Evolutionary conservation across 1,140 invertebrate species (phyloP).

Genomic region (Homarus americanus): DNA sequence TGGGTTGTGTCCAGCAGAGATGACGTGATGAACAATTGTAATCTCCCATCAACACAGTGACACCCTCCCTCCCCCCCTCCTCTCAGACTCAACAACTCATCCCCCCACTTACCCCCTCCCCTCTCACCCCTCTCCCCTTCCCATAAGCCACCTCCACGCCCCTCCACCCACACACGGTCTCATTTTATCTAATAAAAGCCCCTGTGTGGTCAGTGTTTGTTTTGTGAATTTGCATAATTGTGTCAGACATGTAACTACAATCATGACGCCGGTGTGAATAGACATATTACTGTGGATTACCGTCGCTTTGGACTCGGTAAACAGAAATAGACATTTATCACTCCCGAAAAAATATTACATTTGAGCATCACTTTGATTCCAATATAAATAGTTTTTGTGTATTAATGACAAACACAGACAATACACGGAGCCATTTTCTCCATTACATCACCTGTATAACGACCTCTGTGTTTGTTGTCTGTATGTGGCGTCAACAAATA

Average conservation of each 20-base stretch:
- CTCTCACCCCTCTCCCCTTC: not conserved
- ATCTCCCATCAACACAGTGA: constrained; percentile 49
- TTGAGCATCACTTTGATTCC: too few species aligned
- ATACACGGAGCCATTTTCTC: too few species aligned
- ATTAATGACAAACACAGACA: too few species aligned
- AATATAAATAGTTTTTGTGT: too few species aligned
- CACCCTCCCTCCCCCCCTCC: constrained; percentile 15
- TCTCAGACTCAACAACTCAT: not conserved
- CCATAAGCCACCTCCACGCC: not conserved
- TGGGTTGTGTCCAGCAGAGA: constrained; percentile 42
- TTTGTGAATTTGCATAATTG: constrained; percentile 35
- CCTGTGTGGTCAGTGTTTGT: constrained; percentile 53
- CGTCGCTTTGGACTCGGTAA: not conserved
- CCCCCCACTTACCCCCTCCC: not conserved
- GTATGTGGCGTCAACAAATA: too few species aligned
- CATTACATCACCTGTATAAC: too few species aligned
- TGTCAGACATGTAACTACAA: constrained; percentile 15
- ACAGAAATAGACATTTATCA: not conserved
- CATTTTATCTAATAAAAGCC: constrained; percentile 30
- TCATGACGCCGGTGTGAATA: not conserved
- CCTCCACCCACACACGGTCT: constrained; percentile 8
- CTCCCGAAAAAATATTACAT: too few species aligned
- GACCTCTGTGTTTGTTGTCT: too few species aligned
- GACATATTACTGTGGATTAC: not conserved
- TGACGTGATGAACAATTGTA: constrained; percentile 59